Conservation (phyloP, 2,113 vertebrate genomes). For the Paratilapia polleni region DNA sequence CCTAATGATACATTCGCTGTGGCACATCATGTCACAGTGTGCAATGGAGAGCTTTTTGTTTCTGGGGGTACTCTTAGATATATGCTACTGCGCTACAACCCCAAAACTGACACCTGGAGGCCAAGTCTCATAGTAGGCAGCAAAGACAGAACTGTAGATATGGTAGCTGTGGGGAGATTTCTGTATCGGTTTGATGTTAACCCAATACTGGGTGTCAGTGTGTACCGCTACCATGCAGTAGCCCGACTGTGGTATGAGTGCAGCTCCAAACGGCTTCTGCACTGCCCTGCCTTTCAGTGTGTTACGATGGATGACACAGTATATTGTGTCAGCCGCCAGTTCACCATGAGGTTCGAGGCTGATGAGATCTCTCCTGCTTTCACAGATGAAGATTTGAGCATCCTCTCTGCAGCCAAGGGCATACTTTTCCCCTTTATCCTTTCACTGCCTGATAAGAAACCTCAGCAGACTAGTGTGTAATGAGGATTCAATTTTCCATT, state of each 20-base stretch:
- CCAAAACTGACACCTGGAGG: conserved; percentile 82
- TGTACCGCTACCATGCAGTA: conserved; percentile 86
- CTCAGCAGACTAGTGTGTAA: conserved; percentile 82
- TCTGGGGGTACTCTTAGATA: conserved; percentile 87
- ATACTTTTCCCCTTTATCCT: conserved; percentile 85
- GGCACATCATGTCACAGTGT: conserved; percentile 87
- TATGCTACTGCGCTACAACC: conserved; percentile 85
- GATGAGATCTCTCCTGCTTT: conserved; percentile 89
- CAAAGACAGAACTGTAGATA: conserved; percentile 83
- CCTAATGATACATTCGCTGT: conserved; percentile 90
- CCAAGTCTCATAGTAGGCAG: conserved; percentile 65
- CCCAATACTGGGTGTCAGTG: conserved; percentile 82
- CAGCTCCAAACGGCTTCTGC: conserved; percentile 58
- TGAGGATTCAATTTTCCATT: conserved; percentile 39
- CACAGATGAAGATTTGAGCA: conserved; percentile 75
- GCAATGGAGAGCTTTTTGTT: conserved; percentile 87
- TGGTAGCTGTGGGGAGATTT: conserved; percentile 83
- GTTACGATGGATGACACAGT: conserved; percentile 76
- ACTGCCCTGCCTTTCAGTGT: conserved; percentile 84
- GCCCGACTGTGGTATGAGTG: conserved; percentile 91
- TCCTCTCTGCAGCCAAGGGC: conserved; percentile 82
- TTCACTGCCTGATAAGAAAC: conserved; percentile 75
- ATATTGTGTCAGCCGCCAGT: conserved; percentile 85
- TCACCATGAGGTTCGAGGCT: conserved; percentile 84
- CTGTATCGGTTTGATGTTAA: conserved; percentile 91